Evolutionary conservation across 2,888 invertebrate species (phyloP).

Genomic region (Gasteruption jaculator): DNA sequence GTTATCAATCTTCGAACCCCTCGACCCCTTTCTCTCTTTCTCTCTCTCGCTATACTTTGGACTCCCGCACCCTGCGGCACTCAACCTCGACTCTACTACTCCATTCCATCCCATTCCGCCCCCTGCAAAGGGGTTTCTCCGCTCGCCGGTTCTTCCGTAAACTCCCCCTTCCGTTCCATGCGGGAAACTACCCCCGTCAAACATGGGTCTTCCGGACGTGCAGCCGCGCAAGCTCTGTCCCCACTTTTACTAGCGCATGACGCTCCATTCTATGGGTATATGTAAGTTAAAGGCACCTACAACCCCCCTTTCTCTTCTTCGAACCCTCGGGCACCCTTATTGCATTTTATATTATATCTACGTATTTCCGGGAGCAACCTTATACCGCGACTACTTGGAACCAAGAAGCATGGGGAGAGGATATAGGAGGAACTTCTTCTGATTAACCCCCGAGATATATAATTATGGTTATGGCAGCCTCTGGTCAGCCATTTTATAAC

Average conservation of each 20-base stretch:
- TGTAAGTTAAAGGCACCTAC: constrained; percentile 32
- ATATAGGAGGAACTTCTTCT: too few species aligned
- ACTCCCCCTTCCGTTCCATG: constrained; percentile 28
- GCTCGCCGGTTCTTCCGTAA: constrained; percentile 51
- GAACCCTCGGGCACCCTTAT: constrained; percentile 38
- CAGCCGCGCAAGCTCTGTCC: constrained; percentile 31
- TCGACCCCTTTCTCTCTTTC: constrained; percentile 33
- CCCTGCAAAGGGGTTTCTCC: too few species aligned
- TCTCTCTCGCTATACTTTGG: constrained; percentile 26
- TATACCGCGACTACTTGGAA: too few species aligned
- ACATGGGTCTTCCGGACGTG: constrained; percentile 39
- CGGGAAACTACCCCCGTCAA: constrained; percentile 40
- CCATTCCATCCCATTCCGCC: constrained; percentile 62
- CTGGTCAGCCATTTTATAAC: too few species aligned
- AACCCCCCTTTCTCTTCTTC: constrained; percentile 12
- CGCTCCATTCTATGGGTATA: constrained; percentile 37
- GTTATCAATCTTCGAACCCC: constrained; percentile 51
- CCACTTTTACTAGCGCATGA: constrained; percentile 29
- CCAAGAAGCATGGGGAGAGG: too few species aligned
- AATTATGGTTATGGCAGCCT: too few species aligned
- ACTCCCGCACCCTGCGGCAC: constrained; percentile 33
- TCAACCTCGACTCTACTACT: constrained; percentile 44
- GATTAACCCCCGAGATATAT: too few species aligned
- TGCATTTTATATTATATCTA: constrained; percentile 45
- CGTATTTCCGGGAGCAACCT: constrained; percentile 24